These are phyloP conservation scores for Drosophila azteca DNA, from an alignment of 1,140 invertebrate genomes.

Conservation along the genomic window DNA sequence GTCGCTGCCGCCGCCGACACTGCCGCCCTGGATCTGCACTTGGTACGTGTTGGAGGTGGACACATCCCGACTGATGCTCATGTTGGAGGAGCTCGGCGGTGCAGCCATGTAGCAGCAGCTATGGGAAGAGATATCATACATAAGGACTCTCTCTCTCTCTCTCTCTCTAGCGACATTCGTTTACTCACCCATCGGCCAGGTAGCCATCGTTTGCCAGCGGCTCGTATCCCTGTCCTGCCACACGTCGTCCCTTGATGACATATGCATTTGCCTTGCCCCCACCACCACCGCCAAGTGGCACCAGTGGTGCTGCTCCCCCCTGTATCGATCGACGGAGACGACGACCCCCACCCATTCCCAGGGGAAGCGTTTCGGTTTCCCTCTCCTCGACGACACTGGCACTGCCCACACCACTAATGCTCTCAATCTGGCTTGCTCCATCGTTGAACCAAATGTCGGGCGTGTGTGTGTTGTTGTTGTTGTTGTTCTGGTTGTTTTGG, in stretches of 20 bases:
- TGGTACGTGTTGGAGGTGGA: slow-evolving; percentile 80
- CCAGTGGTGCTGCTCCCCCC: slow-evolving; percentile 33
- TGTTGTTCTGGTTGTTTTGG: too few species aligned
- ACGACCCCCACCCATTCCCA: slow-evolving; percentile 32
- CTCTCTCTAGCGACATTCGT: neutral
- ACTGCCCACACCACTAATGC: slow-evolving; percentile 66
- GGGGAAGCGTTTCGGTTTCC: slow-evolving; percentile 18
- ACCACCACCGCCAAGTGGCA: neutral
- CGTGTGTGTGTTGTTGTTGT: slow-evolving; percentile 78
- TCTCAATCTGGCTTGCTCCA: slow-evolving; percentile 75
- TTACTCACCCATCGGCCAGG: slow-evolving; percentile 66
- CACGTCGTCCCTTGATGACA: slow-evolving; percentile 59
- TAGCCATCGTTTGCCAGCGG: slow-evolving; percentile 64
- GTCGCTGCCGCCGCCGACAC: slow-evolving; percentile 33
- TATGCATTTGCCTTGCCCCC: slow-evolving; percentile 29
- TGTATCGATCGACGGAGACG: slow-evolving; percentile 72
- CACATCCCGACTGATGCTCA: slow-evolving; percentile 72
- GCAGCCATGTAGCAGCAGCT: slow-evolving; percentile 57
- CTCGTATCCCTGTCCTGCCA: slow-evolving; percentile 57
- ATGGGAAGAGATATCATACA: neutral
- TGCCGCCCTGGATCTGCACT: slow-evolving; percentile 62
- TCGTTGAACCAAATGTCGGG: slow-evolving; percentile 83
- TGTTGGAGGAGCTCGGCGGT: slow-evolving; percentile 64
- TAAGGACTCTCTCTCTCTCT: neutral
- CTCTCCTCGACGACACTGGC: slow-evolving; percentile 56